Evolutionary conservation across 2,888 invertebrate species (phyloP).

Genomic region (Acanthosepion esculentum): DNA sequence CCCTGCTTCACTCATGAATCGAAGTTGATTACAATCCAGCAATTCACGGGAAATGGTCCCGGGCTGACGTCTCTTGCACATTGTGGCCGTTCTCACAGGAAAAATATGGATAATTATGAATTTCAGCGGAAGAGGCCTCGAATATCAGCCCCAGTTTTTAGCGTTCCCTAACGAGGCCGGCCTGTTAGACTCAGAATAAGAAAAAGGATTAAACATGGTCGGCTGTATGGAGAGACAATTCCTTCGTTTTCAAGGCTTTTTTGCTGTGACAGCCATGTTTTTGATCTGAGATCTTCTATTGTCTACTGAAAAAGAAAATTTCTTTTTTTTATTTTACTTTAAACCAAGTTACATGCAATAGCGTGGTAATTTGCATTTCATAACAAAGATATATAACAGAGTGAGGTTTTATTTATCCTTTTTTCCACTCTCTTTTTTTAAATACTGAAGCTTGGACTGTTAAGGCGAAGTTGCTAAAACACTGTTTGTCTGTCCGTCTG

Average conservation of each 20-base stretch:
- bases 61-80: not conserved
- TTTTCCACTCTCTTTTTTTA: too few species aligned
- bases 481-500: too few species aligned
- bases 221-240: not conserved
- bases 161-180: not conserved
- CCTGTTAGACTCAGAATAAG: not conserved
- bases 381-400: too few species aligned
- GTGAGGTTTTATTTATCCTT: too few species aligned
- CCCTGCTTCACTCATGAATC: not conserved
- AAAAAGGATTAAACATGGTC: not conserved
- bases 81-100: not conserved
- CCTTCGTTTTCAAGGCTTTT: not conserved
- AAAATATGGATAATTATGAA: slow-evolving; percentile 33
- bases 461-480: too few species aligned
- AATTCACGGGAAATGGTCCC: slow-evolving; percentile 12
- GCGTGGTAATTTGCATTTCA: too few species aligned
- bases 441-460: too few species aligned
- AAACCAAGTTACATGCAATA: not conserved
- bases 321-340: not conserved
- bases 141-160: not conserved
- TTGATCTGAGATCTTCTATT: not conserved
- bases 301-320: not conserved
- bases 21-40: not conserved
- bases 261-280: not conserved
- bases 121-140: not conserved